Evolutionary conservation across 2,888 invertebrate species (phyloP).

Genomic region (Bembecia ichneumoniformis): DNA sequence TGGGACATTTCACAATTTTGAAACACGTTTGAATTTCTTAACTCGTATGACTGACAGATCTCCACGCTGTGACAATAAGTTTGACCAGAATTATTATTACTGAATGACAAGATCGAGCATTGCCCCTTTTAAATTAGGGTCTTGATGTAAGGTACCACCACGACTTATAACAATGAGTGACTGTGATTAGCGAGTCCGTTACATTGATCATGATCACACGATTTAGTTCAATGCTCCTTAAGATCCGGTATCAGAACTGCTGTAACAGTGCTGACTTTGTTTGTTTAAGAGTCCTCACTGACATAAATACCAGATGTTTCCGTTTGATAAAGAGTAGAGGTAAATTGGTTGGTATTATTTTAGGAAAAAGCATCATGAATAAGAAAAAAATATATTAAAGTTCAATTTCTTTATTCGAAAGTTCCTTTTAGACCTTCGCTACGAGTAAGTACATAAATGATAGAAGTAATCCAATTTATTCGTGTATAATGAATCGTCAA

Average conservation of each 20-base stretch:
- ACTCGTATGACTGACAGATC: too few relatives aligned
- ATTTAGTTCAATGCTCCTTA: conserved; percentile 40
- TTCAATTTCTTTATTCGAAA: too few relatives aligned
- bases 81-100: neutral
- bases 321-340: conserved; percentile 28
- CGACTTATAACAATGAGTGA: conserved; percentile 16
- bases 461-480: neutral
- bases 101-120: neutral
- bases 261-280: conserved; percentile 38
- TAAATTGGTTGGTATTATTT: too few relatives aligned
- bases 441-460: neutral
- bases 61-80: neutral
- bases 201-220: conserved; percentile 23
- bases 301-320: conserved; percentile 25
- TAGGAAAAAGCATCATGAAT: too few relatives aligned
- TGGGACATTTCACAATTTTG: too few relatives aligned
- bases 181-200: conserved; percentile 35
- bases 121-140: conserved; percentile 21
- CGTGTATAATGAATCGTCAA: conserved; percentile 3
- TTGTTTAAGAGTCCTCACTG: conserved; percentile 8
- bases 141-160: conserved; percentile 8
- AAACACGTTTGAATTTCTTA: too few relatives aligned
- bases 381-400: too few relatives aligned
- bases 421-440: too few relatives aligned
- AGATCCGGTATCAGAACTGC: conserved; percentile 31